Base-by-base conservation (phyloP, 2,888 invertebrate species). In the Quadroppia sp. region DNA sequence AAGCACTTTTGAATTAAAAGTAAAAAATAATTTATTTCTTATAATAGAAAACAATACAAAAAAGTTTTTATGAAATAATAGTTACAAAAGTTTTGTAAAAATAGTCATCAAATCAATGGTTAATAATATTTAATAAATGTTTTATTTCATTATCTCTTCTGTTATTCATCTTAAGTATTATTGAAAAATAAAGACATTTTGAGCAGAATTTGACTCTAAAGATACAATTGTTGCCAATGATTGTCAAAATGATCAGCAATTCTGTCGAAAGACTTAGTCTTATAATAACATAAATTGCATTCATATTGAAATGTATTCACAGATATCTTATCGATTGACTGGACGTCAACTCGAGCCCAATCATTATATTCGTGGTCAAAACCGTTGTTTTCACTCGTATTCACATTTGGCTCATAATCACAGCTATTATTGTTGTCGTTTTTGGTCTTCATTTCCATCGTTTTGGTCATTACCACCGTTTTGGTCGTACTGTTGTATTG, bases 281-380 rank as follows among this genome's bases (percentile, higher is more conserved):
- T 64, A 17, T 36, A 64, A 36, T 2, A 20, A 64, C 61, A 64
- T 64, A 64, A 36, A 64, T 64, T 64, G 20, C 61, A 64, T 3
- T 64, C 36, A 64, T 36, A 64, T 36, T 20, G 7, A 36, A 30
- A 64, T 2, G 36, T 64, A 36, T 64, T 64, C 6, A 2, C 17
- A 1, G 23, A 64, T 36, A 36, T n/a, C 36, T 36, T 64, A 36
- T 64, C 36, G 20, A 64, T 36, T n/a, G 30, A 59, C 1, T 30
- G 17, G 30, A 30, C 36, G 36, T n/a, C 20, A 3, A 11, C 28
- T 56, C 1, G 15, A 1, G 45, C 45, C 15, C 36, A 30, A 36
- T 7, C n/a, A 64, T 28, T 7, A 4, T 11, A n/a, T 30, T 28
- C 28, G 15, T 56, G 15, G 1, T 32, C 17, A 64, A 17, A 36